phyloP scores from a whole-genome alignment of 1,140 invertebrate species.

The Propsilocerus akamusi region DNA sequence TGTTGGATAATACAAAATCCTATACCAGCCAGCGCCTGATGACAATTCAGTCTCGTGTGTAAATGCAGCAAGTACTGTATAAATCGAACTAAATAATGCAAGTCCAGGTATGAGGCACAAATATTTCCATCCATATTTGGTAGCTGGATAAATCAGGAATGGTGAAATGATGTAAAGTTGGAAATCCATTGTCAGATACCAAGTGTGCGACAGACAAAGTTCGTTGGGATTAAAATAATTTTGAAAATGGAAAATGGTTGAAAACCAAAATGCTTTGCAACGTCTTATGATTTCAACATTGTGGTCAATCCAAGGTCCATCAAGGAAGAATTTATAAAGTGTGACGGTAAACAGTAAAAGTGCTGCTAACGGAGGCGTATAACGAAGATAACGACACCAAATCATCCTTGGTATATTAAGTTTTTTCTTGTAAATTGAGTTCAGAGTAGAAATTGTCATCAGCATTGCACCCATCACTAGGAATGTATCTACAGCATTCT shows the following conservation, averaged over 20 bases:
- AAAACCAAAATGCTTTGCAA: neutral
- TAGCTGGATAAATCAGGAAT: neutral
- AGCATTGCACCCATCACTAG: neutral
- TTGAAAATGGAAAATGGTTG: neutral
- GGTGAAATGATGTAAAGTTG: neutral
- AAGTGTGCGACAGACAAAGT: neutral
- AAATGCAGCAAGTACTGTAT: neutral
- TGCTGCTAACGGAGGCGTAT: neutral
- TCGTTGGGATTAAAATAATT: neutral
- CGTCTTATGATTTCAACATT: neutral
- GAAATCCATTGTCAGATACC: neutral
- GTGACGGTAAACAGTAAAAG: neutral
- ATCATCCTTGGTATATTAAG: neutral
- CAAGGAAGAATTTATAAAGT: neutral
- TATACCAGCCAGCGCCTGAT: neutral
- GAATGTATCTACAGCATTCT: neutral
- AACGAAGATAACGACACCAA: neutral
- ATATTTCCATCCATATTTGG: neutral
- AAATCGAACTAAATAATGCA: neutral
- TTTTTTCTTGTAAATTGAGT: no score
- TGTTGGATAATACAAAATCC: slow-evolving; percentile 11
- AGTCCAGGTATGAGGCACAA: neutral
- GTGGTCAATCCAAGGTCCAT: neutral
- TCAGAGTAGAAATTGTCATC: no score
- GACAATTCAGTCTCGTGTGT: no score